Evolutionary conservation across 2,888 invertebrate species (phyloP), one percentile per base, ranked within the genome.

Genomic region (Lasioglossum figueresi): DNA sequence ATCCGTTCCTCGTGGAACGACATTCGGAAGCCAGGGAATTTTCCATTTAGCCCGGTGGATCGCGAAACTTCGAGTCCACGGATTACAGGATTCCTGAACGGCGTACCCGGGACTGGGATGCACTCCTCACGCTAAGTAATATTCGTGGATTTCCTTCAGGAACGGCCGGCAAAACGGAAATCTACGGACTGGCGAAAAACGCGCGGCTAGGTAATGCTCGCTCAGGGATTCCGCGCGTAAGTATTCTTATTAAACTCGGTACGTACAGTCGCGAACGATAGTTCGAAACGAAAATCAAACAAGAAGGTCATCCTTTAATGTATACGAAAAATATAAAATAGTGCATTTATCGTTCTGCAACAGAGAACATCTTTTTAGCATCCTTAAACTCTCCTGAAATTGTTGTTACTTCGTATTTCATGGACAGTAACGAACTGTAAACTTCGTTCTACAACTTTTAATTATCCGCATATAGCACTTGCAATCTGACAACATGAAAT

Each of bases 101-200:
- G 34, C 34, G 16, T 37, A 14, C 6, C 23, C 4, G 71, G 19
- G 43, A 16, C 52, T 2, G 27, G 43, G 19, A 27, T 59, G 27
- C 63, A 31, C 34, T 59, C 14, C 40, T 74, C n/a, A 14, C 31
- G 45, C 68, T 70, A 75, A 79, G 63, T 75, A 80, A 63, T 80
- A 80, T 68, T 52, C 40, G 34, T 43, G 74, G 75, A 75, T 80
- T 56, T 74, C 23, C 48, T 27, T 56, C 68, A 23, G 52, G 68
- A 75, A 40, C 27, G n/a, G 37, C 34, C n/a, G 37, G 59, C 37
- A 23, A 34, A 68, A 75, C 68, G 23, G 66, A n/a, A 56, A 56
- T 68, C 68, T 63, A 74, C 40, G 79, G 10, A 68, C 74, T 40
- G 31, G 74, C 48, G 68, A 75, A 80, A 80, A 80, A 80, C 48